Evolutionary conservation across 2,888 invertebrate genomes (phyloP), one percentile per base, ranked within the genome.

Genomic region (Hirtodrosophila cameraria): DNA sequence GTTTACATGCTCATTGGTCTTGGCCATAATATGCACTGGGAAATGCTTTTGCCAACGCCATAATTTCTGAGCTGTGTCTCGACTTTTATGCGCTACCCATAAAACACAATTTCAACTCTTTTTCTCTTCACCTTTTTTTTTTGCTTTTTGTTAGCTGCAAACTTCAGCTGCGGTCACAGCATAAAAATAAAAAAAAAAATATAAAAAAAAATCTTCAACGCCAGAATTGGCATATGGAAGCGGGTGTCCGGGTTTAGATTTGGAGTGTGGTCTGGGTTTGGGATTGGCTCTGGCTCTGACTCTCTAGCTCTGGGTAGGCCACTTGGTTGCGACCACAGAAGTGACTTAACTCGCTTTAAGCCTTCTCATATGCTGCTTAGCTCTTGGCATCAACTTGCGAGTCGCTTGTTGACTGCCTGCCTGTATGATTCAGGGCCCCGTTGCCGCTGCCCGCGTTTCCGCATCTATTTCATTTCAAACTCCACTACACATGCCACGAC

Each of bases 281-380:
- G 2, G 5, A 3, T 5, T 20, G 31, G 16, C 13, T 13, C 12
- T 43, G 27, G n/a, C n/a, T n/a, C n/a, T n/a, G n/a, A n/a, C 9
- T 25, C 30, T 52, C 27, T 33, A 42, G 61, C 53, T 42, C 50
- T 38, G 61, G 35, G 55, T 48, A 55, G 76, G 77, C 83, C 83
- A 83, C 86, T 82, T 85, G 80, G 80, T 50, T 52, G 83, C 76
- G 54, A 68, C 83, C 83, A 60, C 65, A 83, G 81, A 86, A 82
- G 84, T 84, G 84, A 84, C 86, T 82, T 82, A 86, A 83, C 82
- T 77, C 60, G 86, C 75, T 82, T 71, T 73, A 81, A 82, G 81
- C 68, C 73, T 73, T 54, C 65, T 67, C 66, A 67, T 67, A 58
- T 43, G 58, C 59, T 59, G 15, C 50, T 36, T 33, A 18, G 35